Percentiles rank a stretch among this genome's conserved stretches.
These are phyloP conservation scores for Drosophila kepulauana DNA, from an alignment of 1,140 invertebrate genomes.

Conservation along the genomic window DNA sequence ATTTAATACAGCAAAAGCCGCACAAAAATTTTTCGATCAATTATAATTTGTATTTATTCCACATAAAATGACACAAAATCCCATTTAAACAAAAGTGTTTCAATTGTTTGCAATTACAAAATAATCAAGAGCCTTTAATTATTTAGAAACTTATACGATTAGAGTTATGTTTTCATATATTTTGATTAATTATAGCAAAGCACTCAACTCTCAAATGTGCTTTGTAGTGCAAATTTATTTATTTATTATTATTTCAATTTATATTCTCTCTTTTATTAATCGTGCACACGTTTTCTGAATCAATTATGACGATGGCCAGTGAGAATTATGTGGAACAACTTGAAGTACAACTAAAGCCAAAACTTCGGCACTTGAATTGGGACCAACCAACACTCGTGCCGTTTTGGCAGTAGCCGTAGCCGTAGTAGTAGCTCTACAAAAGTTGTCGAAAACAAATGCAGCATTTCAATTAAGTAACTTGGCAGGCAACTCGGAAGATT, in stretches of 20 bases:
- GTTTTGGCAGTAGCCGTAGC: constrained; percentile 9
- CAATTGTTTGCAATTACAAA: background rate
- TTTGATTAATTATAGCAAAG: background rate
- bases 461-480: constrained; percentile 54
- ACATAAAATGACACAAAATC: too few relatives aligned
- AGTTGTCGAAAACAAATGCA: constrained; percentile 56
- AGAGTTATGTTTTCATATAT: background rate
- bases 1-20: background rate
- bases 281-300: constrained; percentile 13
- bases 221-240: background rate
- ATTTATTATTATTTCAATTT: constrained; percentile 11
- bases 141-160: background rate
- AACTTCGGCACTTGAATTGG: constrained; percentile 28
- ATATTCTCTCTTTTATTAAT: constrained; percentile 11
- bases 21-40: background rate
- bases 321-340: constrained; percentile 34
- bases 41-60: background rate
- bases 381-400: constrained; percentile 9
- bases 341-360: constrained; percentile 30
- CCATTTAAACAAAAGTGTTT: background rate
- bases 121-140: constrained; percentile 1
- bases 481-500: constrained; percentile 46
- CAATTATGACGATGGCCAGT: constrained; percentile 40
- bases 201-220: background rate
- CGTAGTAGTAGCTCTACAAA: constrained; percentile 3